These are phyloP conservation scores for Arnoldichthys spilopterus DNA, from an alignment of 2,797 vertebrate species.

Conservation along the genomic window DNA sequence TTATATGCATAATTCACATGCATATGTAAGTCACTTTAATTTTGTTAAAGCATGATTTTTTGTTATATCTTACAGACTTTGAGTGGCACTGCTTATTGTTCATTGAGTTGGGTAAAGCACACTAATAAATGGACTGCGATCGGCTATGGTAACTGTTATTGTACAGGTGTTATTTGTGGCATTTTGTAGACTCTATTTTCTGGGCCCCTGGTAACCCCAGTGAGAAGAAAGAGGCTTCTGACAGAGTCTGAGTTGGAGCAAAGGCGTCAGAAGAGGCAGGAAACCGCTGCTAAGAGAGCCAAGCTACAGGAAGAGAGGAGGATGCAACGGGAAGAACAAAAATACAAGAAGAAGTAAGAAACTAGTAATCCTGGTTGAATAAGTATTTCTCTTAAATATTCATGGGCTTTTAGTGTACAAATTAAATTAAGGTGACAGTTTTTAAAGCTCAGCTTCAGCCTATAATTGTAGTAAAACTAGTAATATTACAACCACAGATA, in stretches of 20 bases:
- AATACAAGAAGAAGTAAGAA: conserved; percentile 84
- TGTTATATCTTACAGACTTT: not conserved
- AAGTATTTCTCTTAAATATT: not conserved
- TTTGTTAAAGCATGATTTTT: too few relatives aligned
- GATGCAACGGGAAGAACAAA: conserved; percentile 78
- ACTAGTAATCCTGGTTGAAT: conserved; percentile 4
- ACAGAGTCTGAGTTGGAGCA: conserved; percentile 81
- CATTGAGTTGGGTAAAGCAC: not conserved
- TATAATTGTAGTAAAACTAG: not conserved
- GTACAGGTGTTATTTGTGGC: not conserved
- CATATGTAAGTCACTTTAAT: too few relatives aligned
- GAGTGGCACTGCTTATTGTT: not conserved
- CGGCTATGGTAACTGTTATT: not conserved
- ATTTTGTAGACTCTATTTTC: conserved; percentile 66
- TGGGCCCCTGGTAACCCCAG: conserved; percentile 61
- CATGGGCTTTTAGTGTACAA: not conserved
- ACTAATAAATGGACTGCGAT: not conserved
- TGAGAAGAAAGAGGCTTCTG: conserved; percentile 79
- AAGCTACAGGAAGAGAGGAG: conserved; percentile 79
- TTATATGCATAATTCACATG: too few relatives aligned
- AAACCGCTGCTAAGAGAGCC: conserved; percentile 84
- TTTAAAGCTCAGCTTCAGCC: not conserved
- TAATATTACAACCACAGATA: not conserved
- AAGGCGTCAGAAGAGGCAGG: conserved; percentile 76
- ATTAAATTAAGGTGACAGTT: not conserved